These are phyloP conservation scores for Aradophagus sp. DNA, from an alignment of 1,140 invertebrate genomes.

Conservation along the genomic window DNA sequence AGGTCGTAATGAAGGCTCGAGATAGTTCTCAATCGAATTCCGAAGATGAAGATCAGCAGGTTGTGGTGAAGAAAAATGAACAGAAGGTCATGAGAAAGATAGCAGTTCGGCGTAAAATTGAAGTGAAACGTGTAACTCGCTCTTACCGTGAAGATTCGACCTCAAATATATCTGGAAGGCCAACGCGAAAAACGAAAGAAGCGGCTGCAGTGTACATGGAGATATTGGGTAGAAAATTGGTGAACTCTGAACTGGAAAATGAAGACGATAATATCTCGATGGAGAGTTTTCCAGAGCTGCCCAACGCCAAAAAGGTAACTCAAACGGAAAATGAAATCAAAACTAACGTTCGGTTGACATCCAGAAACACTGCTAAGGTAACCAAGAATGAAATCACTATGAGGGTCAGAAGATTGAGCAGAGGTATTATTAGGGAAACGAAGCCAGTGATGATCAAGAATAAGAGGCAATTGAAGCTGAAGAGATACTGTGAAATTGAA, in stretches of 20 bases:
- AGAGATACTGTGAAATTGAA: slow-evolving; percentile 69
- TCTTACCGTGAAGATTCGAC: slow-evolving; percentile 59
- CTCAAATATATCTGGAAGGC: slow-evolving; percentile 69
- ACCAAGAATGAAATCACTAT: slow-evolving; percentile 17
- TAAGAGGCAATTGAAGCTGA: slow-evolving; percentile 62
- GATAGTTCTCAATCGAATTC: slow-evolving; percentile 64
- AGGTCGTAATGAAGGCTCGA: slow-evolving; percentile 43
- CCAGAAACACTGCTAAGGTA: slow-evolving; percentile 44
- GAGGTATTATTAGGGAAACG: slow-evolving; percentile 39
- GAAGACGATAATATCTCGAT: slow-evolving; percentile 79
- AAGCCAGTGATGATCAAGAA: slow-evolving; percentile 56
- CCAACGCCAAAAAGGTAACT: slow-evolving; percentile 78
- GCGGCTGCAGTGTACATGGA: slow-evolving; percentile 85
- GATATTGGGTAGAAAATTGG: slow-evolving; percentile 81
- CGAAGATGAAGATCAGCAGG: slow-evolving; percentile 41
- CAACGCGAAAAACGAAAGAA: slow-evolving; percentile 84
- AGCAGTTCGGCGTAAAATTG: slow-evolving; percentile 63
- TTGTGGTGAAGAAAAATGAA: slow-evolving; percentile 44
- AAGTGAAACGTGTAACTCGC: slow-evolving; percentile 67
- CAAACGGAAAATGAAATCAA: slow-evolving; percentile 80
- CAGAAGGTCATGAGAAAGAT: slow-evolving; percentile 64
- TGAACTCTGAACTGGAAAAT: slow-evolving; percentile 77
- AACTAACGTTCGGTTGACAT: slow-evolving; percentile 69
- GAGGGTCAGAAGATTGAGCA: slow-evolving; percentile 19
- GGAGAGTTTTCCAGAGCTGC: slow-evolving; percentile 81